A percentile compares a stretch with the other conserved stretches of the same genome.
phyloP scores from a whole-genome alignment of 2,888 invertebrate genomes.

The Disparrhopalites patrizii region DNA sequence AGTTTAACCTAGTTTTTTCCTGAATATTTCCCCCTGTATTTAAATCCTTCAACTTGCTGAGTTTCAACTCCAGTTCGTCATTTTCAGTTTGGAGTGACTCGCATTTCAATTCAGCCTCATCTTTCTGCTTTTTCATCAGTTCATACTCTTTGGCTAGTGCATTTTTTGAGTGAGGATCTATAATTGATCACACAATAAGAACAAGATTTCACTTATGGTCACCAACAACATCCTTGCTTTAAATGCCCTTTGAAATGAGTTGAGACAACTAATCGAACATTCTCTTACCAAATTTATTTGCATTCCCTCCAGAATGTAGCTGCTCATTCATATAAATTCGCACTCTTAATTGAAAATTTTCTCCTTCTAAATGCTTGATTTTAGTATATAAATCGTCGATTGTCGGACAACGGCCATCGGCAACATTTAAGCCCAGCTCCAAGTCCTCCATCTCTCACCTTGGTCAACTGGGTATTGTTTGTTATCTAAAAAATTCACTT shows the following conservation, averaged over 20 bases:
- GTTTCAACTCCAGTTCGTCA: background rate
- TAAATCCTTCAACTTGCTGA: background rate
- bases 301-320: slow-evolving; percentile 29
- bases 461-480: no score
- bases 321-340: slow-evolving; percentile 42
- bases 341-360: slow-evolving; percentile 43
- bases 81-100: background rate
- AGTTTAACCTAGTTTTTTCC: background rate
- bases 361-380: slow-evolving; percentile 42
- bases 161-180: slow-evolving; percentile 21
- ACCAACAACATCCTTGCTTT: no score
- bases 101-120: background rate
- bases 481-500: no score
- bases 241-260: background rate
- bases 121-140: slow-evolving; percentile 19
- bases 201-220: no score
- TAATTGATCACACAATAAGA: background rate
- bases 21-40: no score
- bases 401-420: slow-evolving; percentile 32
- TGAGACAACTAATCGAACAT: background rate
- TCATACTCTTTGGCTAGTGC: slow-evolving; percentile 19
- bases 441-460: slow-evolving; percentile 13
- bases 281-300: slow-evolving; percentile 18
- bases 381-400: slow-evolving; percentile 40
- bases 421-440: background rate